phyloP scores from a whole-genome alignment of 2,888 invertebrate species.

The Cyclophora punctaria region DNA sequence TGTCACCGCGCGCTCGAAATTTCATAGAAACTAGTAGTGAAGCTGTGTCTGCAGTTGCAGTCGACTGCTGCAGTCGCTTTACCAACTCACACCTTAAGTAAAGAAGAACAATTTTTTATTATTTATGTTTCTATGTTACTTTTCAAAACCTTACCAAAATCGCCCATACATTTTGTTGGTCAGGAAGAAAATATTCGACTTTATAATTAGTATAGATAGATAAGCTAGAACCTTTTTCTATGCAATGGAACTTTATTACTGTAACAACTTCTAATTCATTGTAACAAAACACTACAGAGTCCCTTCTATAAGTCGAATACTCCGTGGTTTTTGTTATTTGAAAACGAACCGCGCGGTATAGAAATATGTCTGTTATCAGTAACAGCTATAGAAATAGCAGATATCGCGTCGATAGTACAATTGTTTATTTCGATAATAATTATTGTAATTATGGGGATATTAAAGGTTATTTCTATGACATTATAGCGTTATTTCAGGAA shows the following conservation, averaged over 20 bases:
- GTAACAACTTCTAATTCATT: too few relatives aligned
- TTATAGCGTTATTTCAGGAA: background rate
- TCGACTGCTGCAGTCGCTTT: too few relatives aligned
- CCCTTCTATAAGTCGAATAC: conserved; percentile 5
- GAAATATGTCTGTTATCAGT: conserved; percentile 22
- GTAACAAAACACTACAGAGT: too few relatives aligned
- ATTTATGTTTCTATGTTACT: too few relatives aligned
- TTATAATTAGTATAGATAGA: background rate
- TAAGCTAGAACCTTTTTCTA: background rate
- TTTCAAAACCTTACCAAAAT: too few relatives aligned
- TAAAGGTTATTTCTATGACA: background rate
- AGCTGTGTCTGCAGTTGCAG: too few relatives aligned
- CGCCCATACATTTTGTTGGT: too few relatives aligned
- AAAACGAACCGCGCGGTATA: conserved; percentile 12
- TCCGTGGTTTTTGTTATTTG: conserved; percentile 44
- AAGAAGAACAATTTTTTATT: too few relatives aligned
- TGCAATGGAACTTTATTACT: too few relatives aligned
- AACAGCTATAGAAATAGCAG: conserved; percentile 2
- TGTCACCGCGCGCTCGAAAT: too few relatives aligned
- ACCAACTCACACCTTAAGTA: too few relatives aligned
- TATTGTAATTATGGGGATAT: background rate
- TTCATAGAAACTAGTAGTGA: too few relatives aligned
- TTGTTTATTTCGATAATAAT: conserved; percentile 10
- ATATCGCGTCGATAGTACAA: background rate
- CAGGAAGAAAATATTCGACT: background rate